These are phyloP conservation scores for Tetragnatha montana DNA, from an alignment of 2,888 invertebrate genomes.

Conservation along the genomic window DNA sequence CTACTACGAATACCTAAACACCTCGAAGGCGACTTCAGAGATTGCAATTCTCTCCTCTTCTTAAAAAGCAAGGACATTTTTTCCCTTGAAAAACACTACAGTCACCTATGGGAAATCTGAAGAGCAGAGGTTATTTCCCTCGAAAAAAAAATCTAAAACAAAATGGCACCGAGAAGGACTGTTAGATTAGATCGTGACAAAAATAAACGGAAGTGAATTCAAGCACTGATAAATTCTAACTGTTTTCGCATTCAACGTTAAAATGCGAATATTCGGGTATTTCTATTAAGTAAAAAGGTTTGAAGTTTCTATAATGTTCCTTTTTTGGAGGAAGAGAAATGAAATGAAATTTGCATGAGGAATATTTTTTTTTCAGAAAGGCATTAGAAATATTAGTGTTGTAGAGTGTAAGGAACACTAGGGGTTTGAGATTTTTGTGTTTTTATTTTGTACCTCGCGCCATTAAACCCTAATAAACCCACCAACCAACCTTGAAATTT, in stretches of 20 bases:
- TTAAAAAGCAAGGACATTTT: not conserved
- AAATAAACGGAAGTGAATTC: not conserved
- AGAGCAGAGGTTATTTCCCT: not conserved
- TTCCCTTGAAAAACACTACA: not conserved
- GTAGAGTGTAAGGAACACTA: too few species aligned
- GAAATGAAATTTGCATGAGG: too few species aligned
- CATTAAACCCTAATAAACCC: too few species aligned
- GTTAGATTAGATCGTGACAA: not conserved
- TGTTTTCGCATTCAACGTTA: not conserved
- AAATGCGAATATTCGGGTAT: not conserved
- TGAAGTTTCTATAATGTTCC: too few species aligned
- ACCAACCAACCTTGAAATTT: too few species aligned
- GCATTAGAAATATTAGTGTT: too few species aligned
- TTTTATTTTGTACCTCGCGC: too few species aligned
- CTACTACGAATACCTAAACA: not conserved
- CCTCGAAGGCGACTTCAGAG: not conserved
- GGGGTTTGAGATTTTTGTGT: too few species aligned
- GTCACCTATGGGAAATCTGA: conserved; percentile 1
- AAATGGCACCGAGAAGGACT: not conserved
- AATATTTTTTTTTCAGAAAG: too few species aligned
- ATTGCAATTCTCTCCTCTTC: not conserved
- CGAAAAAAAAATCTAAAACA: not conserved
- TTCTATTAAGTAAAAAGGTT: not conserved
- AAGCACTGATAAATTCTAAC: not conserved
- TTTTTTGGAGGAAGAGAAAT: too few species aligned